Base-by-base conservation (phyloP, 2,888 invertebrate genomes). In the Caenorhabditis japonica region DNA sequence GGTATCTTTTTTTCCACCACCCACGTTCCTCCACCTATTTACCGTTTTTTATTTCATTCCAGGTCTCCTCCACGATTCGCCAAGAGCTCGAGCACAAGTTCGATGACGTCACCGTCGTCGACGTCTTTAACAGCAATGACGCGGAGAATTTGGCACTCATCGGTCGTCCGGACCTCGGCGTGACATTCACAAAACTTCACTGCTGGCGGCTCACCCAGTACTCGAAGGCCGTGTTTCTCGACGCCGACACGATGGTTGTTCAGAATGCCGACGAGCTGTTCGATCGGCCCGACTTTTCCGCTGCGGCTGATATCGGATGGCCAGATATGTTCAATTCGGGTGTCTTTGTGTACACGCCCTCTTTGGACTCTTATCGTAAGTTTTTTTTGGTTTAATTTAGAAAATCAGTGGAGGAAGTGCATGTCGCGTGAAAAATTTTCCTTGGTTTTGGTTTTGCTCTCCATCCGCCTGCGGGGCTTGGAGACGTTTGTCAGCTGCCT, bases 111-210 rank as follows among this genome's bases (percentile, higher is more conserved):
- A 91, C 93, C 88, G 92, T 92, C 88, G 99, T 99, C n/a, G 93
- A 99, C 88, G 92, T 97, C 46, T 90, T 99, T 88, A 95, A 99
- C 90, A 97, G 97, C 58, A 91, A 92, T 84, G 99, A 99, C 89
- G 92, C 93, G 41, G 92, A 93, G 15, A 96, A 99, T 89, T 91
- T 99, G 82, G 92, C 93, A 4, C 90, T 99, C 61, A 90, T 99
- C 85, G 92, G 93, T 82, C 91, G 97, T 84, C 97, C 97, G 21
- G 97, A 99, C 89, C 91, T 99, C 77, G 97, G 97, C 80, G 92
- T 97, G 87, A 99, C 97, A 79, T 97, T 99, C 90, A 99, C 99
- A 78, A 99, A 99, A 90, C 91, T 99, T 76, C 96, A 99, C 89
- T 97, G 96, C 90, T 99, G 99, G 99, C 92, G 92, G 85, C 92